Evolutionary conservation across 2,113 vertebrate species (phyloP).

Genomic region (Dicrurus megarhynchus): DNA sequence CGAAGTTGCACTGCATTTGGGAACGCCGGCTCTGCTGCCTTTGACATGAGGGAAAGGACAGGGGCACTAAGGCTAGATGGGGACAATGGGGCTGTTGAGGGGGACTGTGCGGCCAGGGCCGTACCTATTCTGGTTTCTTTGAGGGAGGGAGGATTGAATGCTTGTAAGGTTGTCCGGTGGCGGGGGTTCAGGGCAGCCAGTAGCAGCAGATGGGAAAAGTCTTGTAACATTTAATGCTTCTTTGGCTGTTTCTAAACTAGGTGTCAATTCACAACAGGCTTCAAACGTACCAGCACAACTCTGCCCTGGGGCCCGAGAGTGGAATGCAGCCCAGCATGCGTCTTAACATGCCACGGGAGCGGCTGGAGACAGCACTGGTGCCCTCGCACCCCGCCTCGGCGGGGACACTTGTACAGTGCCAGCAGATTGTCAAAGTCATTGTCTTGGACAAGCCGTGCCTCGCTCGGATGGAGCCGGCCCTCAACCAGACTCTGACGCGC

Average conservation of each 20-base stretch:
- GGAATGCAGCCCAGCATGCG: constrained; percentile 78
- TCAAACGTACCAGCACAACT: constrained; percentile 98
- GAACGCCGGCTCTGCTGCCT: neutral
- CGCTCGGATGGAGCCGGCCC: constrained; percentile 91
- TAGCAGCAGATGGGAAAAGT: constrained; percentile 81
- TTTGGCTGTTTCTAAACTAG: constrained; percentile 99
- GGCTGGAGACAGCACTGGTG: constrained; percentile 79
- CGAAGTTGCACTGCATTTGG: constrained; percentile 2
- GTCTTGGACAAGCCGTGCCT: constrained; percentile 96
- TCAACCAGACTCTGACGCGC: constrained; percentile 90
- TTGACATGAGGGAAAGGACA: neutral
- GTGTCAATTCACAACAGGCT: constrained; percentile 99
- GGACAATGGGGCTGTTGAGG: neutral
- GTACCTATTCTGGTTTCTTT: neutral
- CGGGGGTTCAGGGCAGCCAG: constrained; percentile 66
- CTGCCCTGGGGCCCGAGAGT: constrained; percentile 86
- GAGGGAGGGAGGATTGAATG: neutral
- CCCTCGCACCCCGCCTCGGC: constrained; percentile 81
- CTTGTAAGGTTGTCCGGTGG: neutral
- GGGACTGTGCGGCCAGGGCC: neutral
- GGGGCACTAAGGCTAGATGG: constrained; percentile 6
- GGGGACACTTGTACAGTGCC: constrained; percentile 96
- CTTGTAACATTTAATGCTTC: constrained; percentile 98
- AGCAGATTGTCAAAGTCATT: constrained; percentile 99
- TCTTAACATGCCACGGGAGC: constrained; percentile 84